phyloP scores from a whole-genome alignment of 2,797 vertebrate species.

The Mormyrus proboscirostris region DNA sequence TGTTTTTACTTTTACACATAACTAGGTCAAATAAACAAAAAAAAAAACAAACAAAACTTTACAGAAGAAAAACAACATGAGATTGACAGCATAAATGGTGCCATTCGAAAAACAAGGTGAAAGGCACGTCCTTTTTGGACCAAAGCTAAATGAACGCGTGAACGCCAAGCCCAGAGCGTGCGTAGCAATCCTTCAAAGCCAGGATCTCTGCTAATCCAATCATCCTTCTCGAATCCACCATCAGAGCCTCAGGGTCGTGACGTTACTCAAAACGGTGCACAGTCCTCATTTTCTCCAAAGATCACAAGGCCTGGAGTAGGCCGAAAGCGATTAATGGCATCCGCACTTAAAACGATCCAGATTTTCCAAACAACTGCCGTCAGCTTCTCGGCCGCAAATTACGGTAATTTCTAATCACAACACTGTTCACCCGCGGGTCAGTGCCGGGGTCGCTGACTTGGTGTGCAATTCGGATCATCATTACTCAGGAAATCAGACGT shows the following conservation, averaged over 20 bases:
- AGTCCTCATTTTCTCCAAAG: constrained; percentile 25
- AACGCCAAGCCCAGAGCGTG: not conserved
- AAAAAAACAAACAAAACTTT: not conserved
- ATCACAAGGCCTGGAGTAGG: constrained; percentile 20
- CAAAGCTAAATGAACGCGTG: not conserved
- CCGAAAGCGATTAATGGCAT: constrained; percentile 12
- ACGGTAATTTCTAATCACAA: constrained; percentile 41
- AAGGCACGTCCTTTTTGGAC: not conserved
- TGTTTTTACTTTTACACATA: not conserved
- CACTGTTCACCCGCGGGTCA: constrained; percentile 35
- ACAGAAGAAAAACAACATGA: not conserved
- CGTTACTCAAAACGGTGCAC: constrained; percentile 12
- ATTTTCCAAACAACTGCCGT: constrained; percentile 30
- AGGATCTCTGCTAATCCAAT: constrained; percentile 17
- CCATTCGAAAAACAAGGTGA: not conserved
- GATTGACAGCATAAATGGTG: not conserved
- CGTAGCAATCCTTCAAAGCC: not conserved
- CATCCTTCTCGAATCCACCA: not conserved
- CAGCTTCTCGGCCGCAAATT: constrained; percentile 31
- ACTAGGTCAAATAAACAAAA: not conserved
- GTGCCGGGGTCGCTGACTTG: constrained; percentile 30
- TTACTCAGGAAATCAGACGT: constrained; percentile 19
- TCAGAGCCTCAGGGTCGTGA: not conserved
- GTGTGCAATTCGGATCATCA: constrained; percentile 23
- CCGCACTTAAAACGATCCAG: constrained; percentile 19